These are phyloP conservation scores for Ochotona curzoniae DNA, from an alignment of 2,113 vertebrate genomes.

Conservation along the genomic window DNA sequence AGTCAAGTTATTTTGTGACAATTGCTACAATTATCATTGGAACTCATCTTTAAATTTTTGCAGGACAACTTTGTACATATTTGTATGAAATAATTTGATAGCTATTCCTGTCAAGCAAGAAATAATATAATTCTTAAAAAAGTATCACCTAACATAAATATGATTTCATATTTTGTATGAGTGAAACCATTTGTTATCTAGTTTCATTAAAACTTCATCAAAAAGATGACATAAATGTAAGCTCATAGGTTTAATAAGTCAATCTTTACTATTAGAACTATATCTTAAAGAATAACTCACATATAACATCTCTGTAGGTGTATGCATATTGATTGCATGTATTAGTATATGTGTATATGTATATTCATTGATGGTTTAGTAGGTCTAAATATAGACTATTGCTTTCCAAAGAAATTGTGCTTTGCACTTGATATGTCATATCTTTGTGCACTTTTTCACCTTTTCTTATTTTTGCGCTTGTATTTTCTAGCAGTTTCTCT, in stretches of 20 bases:
- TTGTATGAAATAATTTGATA: background rate
- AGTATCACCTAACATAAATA: background rate
- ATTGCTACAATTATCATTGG: background rate
- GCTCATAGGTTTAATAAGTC: background rate
- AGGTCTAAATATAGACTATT: background rate
- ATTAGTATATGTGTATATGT: background rate
- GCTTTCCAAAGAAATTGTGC: background rate
- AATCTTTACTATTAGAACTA: background rate
- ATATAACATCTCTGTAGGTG: background rate
- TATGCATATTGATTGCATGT: background rate
- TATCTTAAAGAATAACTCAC: background rate
- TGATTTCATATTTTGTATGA: background rate
- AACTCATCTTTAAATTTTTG: background rate
- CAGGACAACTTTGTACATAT: background rate
- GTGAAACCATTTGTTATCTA: background rate
- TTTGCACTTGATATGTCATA: background rate
- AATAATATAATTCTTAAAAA: slow-evolving; percentile 12
- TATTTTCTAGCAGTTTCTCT: slow-evolving; percentile 24
- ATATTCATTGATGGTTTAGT: background rate
- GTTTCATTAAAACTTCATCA: background rate
- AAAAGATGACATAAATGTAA: background rate
- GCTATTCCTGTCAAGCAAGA: background rate
- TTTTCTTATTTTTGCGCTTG: background rate
- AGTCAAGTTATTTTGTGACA: background rate
- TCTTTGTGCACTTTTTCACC: background rate